Evolutionary conservation across 2,888 invertebrate species (phyloP).

Genomic region (Volucella bombylans): DNA sequence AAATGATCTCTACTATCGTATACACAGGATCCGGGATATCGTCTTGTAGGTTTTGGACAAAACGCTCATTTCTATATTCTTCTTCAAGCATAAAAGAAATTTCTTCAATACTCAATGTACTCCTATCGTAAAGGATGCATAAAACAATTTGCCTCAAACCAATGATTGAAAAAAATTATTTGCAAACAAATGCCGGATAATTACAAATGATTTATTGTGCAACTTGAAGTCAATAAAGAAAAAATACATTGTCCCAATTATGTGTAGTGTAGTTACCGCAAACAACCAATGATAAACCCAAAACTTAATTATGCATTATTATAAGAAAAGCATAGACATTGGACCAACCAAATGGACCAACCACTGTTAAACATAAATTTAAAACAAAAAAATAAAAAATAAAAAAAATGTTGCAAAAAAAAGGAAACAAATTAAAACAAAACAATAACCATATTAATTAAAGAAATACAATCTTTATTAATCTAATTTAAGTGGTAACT

Average conservation of each 20-base stretch:
- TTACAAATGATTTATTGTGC: too few species aligned
- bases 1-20: too few species aligned
- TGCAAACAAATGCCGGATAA: too few species aligned
- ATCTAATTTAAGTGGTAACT: slow-evolving; percentile 52
- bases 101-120: too few species aligned
- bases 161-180: too few species aligned
- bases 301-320: slow-evolving; percentile 41
- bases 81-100: too few species aligned
- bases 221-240: too few species aligned
- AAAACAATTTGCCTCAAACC: too few species aligned
- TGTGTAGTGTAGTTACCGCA: neutral
- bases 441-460: slow-evolving; percentile 66
- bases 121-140: too few species aligned
- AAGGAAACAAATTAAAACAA: slow-evolving; percentile 62
- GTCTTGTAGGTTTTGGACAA: too few species aligned
- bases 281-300: slow-evolving; percentile 13
- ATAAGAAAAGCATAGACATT: slow-evolving; percentile 53
- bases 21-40: too few species aligned
- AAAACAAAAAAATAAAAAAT: slow-evolving; percentile 55
- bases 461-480: slow-evolving; percentile 71
- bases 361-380: slow-evolving; percentile 66
- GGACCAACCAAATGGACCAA: slow-evolving; percentile 23
- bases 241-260: neutral
- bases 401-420: slow-evolving; percentile 58
- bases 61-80: too few species aligned